Evolutionary conservation across 92 coral and sea anemone genomes (phyloP).

Genomic region (Isaurus tuberculatus): DNA sequence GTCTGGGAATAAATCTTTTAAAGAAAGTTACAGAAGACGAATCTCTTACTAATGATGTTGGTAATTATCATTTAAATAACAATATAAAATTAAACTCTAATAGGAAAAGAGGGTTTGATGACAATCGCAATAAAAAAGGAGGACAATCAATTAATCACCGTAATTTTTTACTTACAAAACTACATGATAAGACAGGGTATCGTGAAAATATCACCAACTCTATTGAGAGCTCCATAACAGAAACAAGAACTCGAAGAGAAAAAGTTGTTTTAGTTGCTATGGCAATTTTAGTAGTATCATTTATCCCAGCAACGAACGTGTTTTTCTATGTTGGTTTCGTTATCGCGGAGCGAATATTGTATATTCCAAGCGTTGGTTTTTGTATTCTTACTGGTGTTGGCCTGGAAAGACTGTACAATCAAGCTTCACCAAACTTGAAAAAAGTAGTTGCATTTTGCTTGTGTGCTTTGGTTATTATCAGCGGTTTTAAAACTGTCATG

Average conservation of each 20-base stretch:
- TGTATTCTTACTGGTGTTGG: slow-evolving; percentile 86
- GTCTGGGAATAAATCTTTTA: slow-evolving; percentile 61
- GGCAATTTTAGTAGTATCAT: slow-evolving; percentile 79
- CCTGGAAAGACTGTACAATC: slow-evolving; percentile 68
- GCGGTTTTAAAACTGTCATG: slow-evolving; percentile 68
- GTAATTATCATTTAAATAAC: neutral
- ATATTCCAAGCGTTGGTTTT: slow-evolving; percentile 96
- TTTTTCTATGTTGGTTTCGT: slow-evolving; percentile 99
- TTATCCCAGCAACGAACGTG: slow-evolving; percentile 88
- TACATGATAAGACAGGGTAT: neutral
- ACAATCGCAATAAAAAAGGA: slow-evolving; percentile 24
- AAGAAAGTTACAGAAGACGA: slow-evolving; percentile 34
- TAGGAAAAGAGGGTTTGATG: neutral
- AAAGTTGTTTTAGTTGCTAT: slow-evolving; percentile 65
- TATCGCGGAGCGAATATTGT: slow-evolving; percentile 93
- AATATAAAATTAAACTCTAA: neutral
- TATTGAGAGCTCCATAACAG: neutral
- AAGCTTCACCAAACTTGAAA: slow-evolving; percentile 51
- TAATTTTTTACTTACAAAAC: neutral
- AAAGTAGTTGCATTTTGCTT: slow-evolving; percentile 44
- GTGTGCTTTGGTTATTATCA: slow-evolving; percentile 59
- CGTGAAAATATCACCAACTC: neutral
- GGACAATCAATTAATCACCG: neutral
- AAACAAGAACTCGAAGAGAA: slow-evolving; percentile 1
- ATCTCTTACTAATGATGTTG: neutral